These are phyloP conservation scores for Charaxes varanes DNA, from an alignment of 1,140 invertebrate species.

Conservation along the genomic window DNA sequence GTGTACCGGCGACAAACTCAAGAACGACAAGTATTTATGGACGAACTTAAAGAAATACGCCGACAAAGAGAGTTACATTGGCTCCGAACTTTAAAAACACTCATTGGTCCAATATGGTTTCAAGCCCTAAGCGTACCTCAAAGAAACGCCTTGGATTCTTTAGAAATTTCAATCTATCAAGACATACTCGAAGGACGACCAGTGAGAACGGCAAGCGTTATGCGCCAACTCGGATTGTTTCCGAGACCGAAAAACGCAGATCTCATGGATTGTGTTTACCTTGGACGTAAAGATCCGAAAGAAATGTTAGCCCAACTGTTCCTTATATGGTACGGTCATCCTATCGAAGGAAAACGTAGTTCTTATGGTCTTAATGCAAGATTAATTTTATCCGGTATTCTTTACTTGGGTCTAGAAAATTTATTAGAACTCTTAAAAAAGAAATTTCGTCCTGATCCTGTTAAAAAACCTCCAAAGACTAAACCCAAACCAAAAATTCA, in stretches of 20 bases:
- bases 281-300: conserved; percentile 49
- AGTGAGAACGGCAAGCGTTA: conserved; percentile 29
- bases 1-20: conserved; percentile 40
- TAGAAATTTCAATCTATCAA: conserved; percentile 50
- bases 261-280: conserved; percentile 44
- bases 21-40: conserved; percentile 49
- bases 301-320: conserved; percentile 55
- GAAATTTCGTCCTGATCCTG: conserved; percentile 34
- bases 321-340: conserved; percentile 36
- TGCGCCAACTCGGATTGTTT: conserved; percentile 40
- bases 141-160: conserved; percentile 38
- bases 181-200: conserved; percentile 56
- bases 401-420: conserved; percentile 48
- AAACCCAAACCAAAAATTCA: conserved; percentile 30
- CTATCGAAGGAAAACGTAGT: conserved; percentile 39
- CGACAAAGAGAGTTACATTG: conserved; percentile 28
- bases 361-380: conserved; percentile 44
- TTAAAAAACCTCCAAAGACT: conserved; percentile 13
- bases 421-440: conserved; percentile 37
- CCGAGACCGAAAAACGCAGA: conserved; percentile 40
- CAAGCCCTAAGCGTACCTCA: conserved; percentile 52
- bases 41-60: conserved; percentile 48
- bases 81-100: conserved; percentile 27
- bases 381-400: conserved; percentile 50
- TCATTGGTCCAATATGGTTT: conserved; percentile 56